Evolutionary conservation across 2,797 vertebrate species (phyloP).

Genomic region (Melanotaenia pygmaea): DNA sequence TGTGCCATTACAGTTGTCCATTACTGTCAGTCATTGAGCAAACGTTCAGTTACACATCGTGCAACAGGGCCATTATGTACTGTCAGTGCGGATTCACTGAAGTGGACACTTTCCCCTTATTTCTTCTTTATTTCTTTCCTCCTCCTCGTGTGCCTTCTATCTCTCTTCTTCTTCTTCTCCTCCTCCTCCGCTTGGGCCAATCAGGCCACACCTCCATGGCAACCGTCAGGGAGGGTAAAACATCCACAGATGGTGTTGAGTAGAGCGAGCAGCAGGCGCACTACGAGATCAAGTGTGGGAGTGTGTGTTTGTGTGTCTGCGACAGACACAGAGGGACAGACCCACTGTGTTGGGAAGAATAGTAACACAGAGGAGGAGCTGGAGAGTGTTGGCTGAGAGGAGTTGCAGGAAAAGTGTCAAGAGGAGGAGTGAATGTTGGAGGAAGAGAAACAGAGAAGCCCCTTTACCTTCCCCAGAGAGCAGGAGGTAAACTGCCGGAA

Average conservation of each 20-base stretch:
- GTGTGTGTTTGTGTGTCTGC: conserved; percentile 66
- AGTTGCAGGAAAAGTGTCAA: conserved; percentile 40
- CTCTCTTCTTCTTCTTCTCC: conserved; percentile 46
- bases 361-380: conserved; percentile 45
- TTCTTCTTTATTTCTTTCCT: conserved; percentile 63
- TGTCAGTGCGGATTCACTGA: conserved; percentile 82
- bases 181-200: conserved; percentile 68
- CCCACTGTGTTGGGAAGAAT: conserved; percentile 51
- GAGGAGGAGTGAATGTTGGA: conserved; percentile 38
- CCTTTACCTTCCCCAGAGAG: conserved; percentile 39
- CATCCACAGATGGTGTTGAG: conserved; percentile 85
- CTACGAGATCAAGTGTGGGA: conserved; percentile 75
- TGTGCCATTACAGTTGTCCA: conserved; percentile 41
- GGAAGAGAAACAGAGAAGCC: conserved; percentile 35
- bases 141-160: conserved; percentile 50
- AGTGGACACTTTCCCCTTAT: conserved; percentile 74
- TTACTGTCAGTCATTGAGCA: conserved; percentile 59
- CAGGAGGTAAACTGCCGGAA: conserved; percentile 67
- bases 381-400: conserved; percentile 41
- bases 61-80: conserved; percentile 71
- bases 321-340: conserved; percentile 37
- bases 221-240: conserved; percentile 86
- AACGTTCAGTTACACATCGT: conserved; percentile 58
- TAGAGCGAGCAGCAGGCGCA: conserved; percentile 75
- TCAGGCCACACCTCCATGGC: conserved; percentile 86